Evolutionary conservation across 1,140 invertebrate species (phyloP).

Genomic region (Cotesia glomerata): DNA sequence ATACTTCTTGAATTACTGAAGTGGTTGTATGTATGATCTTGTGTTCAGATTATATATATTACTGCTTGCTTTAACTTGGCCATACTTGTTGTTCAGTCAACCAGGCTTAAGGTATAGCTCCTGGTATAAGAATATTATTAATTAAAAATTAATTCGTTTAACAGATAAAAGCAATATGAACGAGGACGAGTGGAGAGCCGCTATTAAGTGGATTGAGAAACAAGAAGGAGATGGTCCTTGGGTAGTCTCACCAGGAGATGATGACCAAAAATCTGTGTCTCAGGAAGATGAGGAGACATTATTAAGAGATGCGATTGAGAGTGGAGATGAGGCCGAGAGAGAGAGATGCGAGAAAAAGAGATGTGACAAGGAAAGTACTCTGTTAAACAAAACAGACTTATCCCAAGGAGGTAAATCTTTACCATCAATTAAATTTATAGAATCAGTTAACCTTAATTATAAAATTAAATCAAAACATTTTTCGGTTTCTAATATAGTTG

Average conservation of each 20-base stretch:
- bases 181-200: not conserved
- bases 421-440: too few species aligned
- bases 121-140: conserved; percentile 5
- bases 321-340: not conserved
- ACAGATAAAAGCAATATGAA: conserved; percentile 7
- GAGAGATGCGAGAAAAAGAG: conserved; percentile 1
- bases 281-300: not conserved
- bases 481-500: too few species aligned
- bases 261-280: not conserved
- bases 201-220: not conserved
- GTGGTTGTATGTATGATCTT: conserved; percentile 15
- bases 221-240: conserved; percentile 8
- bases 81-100: conserved; percentile 20
- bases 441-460: too few species aligned
- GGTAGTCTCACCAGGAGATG: conserved; percentile 12
- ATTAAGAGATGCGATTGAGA: not conserved
- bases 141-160: not conserved
- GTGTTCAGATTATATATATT: conserved; percentile 12
- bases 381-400: too few species aligned
- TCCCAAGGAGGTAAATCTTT: too few species aligned
- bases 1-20: conserved; percentile 1
- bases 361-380: not conserved
- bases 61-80: conserved; percentile 10
- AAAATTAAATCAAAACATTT: too few species aligned
- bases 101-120: not conserved